Evolutionary conservation across 1,140 invertebrate species (phyloP).

Genomic region (Sitodiplosis mosellana): DNA sequence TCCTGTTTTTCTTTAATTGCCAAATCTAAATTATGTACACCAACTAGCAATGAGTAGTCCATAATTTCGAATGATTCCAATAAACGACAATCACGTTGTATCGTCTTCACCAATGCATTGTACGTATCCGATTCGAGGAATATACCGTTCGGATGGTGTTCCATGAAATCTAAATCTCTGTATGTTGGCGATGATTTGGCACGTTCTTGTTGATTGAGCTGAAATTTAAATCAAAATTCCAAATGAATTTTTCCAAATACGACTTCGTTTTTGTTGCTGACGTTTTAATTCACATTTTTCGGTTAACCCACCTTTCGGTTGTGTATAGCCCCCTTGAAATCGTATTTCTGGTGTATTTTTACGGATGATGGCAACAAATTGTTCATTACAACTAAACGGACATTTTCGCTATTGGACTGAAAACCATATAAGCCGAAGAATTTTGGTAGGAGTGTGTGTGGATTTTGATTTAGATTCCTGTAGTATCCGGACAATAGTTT

Average conservation of each 20-base stretch:
- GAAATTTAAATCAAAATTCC: conserved; percentile 5
- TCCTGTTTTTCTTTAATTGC: conserved; percentile 58
- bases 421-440: conserved; percentile 99
- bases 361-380: no score
- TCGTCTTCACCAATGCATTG: conserved; percentile 92
- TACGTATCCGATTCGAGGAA: no score
- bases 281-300: no score
- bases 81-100: conserved; percentile 89
- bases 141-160: no score
- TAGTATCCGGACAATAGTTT: conserved; percentile 93
- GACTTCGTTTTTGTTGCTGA: no score
- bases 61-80: conserved; percentile 98
- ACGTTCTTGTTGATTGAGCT: conserved; percentile 81
- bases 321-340: conserved; percentile 97
- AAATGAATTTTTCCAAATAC: no score
- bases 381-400: no score
- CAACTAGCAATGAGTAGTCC: conserved; percentile 93
- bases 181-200: conserved; percentile 71
- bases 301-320: conserved; percentile 69
- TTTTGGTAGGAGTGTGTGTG: conserved; percentile 92
- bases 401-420: no score
- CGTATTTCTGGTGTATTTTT: conserved; percentile 94
- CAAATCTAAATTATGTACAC: conserved; percentile 95
- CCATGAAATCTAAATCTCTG: no score
- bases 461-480: conserved; percentile 80